Base-by-base conservation (phyloP, 2,888 invertebrate genomes). In the Parasteatoda lunata region DNA sequence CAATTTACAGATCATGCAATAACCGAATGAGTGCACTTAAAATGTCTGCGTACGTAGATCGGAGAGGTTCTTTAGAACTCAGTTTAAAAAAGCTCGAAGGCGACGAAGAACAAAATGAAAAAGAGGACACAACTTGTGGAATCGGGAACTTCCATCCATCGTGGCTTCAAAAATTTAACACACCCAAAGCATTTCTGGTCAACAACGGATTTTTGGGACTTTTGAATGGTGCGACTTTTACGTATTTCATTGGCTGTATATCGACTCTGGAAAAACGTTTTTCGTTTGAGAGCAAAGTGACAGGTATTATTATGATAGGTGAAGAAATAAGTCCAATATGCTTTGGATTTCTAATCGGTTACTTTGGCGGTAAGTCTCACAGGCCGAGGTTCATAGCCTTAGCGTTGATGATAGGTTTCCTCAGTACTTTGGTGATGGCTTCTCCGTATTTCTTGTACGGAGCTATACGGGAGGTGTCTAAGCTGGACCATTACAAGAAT, bases 231-330 rank as follows among this genome's bases (percentile, higher is more conserved):
- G 80, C 89, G 3, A 84, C 83, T 45, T 90, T 88, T 68, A 84
- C 89, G 5, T 89, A 89, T 66, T 76, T 89, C 13, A 81, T 90
- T 66, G 87, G 88, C 3, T 54, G 83, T 3, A 78, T 89, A 65
- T 84, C 87, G 3, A 90, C 90, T 5, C 47, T 90, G 8, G 90
- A 90, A 72, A 89, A 89, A 52, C 75, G 90, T n/a, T 90, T 82
- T 75, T 88, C 88, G 2, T 90, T 89, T n/a, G 86, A 89, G 47
- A 88, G 87, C 15, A 90, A 90, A 84, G 59, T 89, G 0, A 88
- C 89, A 51, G 90, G 88, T 6, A 6, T 87, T 15, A 90, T 90
- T 1, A 77, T 90, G 83, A 87, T 89, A 0, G 88, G 86, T 1
- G 90, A 90, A 52, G 87, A 89, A 66, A 66, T 85, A 52, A 85